Conservation (phyloP, 2,888 invertebrate genomes). For the Beris morrisii region DNA sequence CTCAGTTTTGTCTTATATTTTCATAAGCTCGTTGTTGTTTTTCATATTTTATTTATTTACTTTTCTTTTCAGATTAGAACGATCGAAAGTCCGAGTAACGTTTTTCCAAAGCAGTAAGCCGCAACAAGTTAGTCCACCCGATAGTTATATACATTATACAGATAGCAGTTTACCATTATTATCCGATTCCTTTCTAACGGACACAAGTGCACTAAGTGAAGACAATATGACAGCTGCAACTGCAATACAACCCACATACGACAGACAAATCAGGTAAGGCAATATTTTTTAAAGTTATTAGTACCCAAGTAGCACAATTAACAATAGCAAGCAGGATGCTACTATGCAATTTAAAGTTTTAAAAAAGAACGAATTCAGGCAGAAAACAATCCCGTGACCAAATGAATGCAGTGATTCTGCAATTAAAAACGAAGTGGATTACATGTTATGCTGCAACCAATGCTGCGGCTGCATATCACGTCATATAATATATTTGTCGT, state of each 20-base stretch:
- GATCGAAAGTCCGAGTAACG: constrained; percentile 78
- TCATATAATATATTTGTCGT: too few species aligned
- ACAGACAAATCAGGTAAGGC: constrained; percentile 55
- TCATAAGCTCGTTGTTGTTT: too few species aligned
- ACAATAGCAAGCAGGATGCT: too few species aligned
- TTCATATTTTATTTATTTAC: constrained; percentile 34
- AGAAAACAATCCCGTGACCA: too few species aligned
- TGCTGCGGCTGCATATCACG: too few species aligned
- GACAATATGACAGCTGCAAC: constrained; percentile 51
- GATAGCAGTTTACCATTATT: constrained; percentile 45
- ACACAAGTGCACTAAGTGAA: constrained; percentile 45
- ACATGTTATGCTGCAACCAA: too few species aligned
- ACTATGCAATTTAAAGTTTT: too few species aligned
- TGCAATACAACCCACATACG: constrained; percentile 48
- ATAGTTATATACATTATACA: constrained; percentile 48
- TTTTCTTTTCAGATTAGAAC: constrained; percentile 67
- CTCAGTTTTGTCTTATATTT: too few species aligned
- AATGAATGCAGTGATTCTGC: too few species aligned
- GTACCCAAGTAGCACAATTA: neutral
- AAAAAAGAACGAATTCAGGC: too few species aligned
- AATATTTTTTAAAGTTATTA: neutral
- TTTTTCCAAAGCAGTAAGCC: constrained; percentile 83
- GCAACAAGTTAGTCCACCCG: constrained; percentile 67
- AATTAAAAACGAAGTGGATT: too few species aligned
- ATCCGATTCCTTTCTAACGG: constrained; percentile 49